These are phyloP conservation scores for Orius insidiosus DNA, from an alignment of 1,140 invertebrate species.

Conservation along the genomic window DNA sequence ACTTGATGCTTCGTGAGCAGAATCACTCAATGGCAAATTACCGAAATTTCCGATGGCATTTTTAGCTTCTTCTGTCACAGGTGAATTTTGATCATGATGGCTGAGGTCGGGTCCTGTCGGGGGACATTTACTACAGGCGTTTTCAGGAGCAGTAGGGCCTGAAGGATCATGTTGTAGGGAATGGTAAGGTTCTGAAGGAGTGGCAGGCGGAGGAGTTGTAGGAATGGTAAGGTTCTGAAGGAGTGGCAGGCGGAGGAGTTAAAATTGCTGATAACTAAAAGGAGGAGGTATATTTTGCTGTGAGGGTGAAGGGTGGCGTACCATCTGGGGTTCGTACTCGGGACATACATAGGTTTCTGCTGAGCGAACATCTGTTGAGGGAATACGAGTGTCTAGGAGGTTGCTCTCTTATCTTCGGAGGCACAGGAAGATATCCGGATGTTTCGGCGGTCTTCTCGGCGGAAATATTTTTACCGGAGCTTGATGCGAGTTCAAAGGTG, in stretches of 20 bases:
- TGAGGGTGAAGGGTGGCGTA: background rate
- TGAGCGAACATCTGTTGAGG: too few relatives aligned
- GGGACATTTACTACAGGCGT: slow-evolving; percentile 15
- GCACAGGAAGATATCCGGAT: background rate
- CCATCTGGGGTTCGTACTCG: too few relatives aligned
- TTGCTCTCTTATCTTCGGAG: background rate
- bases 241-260: slow-evolving; percentile 7
- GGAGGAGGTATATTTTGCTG: slow-evolving; percentile 1
- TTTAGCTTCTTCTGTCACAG: slow-evolving; percentile 9
- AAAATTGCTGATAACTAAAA: slow-evolving; percentile 10
- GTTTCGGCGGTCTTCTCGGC: too few relatives aligned
- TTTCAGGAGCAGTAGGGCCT: slow-evolving; percentile 6
- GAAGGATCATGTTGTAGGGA: too few relatives aligned
- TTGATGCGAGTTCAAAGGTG: too few relatives aligned
- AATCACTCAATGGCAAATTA: slow-evolving; percentile 13
- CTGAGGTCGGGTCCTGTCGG: slow-evolving; percentile 10
- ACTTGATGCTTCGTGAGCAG: slow-evolving; percentile 15
- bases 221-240: slow-evolving; percentile 7
- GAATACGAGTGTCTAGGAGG: background rate
- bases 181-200: too few relatives aligned
- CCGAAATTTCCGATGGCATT: slow-evolving; percentile 13
- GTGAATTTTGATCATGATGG: background rate
- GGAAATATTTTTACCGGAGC: too few relatives aligned
- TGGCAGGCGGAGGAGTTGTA: too few relatives aligned
- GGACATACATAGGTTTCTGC: too few relatives aligned